Evolutionary conservation across 2,113 vertebrate species (phyloP).

Genomic region (Lamprologus tigripictilis): DNA sequence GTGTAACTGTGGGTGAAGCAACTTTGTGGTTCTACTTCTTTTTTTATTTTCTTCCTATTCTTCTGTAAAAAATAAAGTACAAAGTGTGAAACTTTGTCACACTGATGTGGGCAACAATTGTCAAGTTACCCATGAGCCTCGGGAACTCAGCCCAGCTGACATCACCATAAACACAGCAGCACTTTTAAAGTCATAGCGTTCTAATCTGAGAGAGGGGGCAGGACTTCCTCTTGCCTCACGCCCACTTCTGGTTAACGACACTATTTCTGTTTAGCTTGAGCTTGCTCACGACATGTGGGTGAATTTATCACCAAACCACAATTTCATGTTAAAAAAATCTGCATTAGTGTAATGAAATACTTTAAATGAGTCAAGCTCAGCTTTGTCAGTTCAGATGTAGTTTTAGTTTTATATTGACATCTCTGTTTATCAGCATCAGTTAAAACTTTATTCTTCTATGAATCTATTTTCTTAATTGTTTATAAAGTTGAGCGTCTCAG

Average conservation of each 20-base stretch:
- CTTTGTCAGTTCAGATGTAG: background rate
- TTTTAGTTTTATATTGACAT: background rate
- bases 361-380: rapidly evolving
- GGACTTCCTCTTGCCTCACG: background rate
- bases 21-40: background rate
- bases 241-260: background rate
- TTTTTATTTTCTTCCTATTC: background rate
- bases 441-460: rapidly evolving
- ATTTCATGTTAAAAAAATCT: background rate
- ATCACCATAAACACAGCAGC: background rate
- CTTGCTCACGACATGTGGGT: rapidly evolving
- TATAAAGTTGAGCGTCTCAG: background rate
- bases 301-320: background rate
- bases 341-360: too few relatives aligned
- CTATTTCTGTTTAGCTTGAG: background rate
- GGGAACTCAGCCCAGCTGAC: background rate
- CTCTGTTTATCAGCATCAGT: background rate
- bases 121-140: background rate
- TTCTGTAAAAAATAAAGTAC: background rate
- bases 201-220: background rate
- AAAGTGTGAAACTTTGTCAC: background rate
- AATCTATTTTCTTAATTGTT: background rate
- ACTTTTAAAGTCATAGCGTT: background rate
- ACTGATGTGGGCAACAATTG: background rate
- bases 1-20: background rate